Percentiles rank a stretch among this genome's conserved stretches.
phyloP scores from a whole-genome alignment of 2,113 vertebrate genomes.

The Phrynosoma blainvillii region DNA sequence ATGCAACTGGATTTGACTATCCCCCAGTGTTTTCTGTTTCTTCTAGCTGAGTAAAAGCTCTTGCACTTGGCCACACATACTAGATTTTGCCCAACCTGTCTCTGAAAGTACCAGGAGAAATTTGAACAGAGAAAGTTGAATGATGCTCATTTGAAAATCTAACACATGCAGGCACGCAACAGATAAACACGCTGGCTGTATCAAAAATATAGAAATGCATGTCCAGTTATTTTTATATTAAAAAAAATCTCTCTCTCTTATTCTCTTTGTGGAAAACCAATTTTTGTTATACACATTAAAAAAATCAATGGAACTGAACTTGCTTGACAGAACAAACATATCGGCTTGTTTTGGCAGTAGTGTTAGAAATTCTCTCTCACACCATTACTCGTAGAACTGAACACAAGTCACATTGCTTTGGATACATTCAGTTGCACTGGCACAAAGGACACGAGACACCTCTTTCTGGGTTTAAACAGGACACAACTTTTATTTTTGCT shows the following conservation, averaged over 20 bases:
- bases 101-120: background rate
- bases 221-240: background rate
- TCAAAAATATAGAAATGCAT: background rate
- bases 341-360: background rate
- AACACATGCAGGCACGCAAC: background rate
- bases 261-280: background rate
- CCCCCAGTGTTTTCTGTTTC: background rate
- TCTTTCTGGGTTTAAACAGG: too few relatives aligned
- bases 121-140: background rate
- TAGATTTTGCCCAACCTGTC: background rate
- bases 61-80: too few relatives aligned
- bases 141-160: constrained; percentile 3
- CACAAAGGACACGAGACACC: too few relatives aligned
- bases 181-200: background rate
- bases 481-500: too few relatives aligned
- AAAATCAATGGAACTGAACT: background rate
- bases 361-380: background rate
- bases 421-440: too few relatives aligned
- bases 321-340: background rate
- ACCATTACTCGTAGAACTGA: background rate
- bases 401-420: background rate
- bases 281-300: background rate
- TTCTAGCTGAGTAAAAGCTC: background rate
- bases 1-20: constrained; percentile 9
- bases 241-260: too few relatives aligned